These are phyloP conservation scores for Alcedo atthis DNA, from an alignment of 2,797 vertebrate genomes.

Conservation along the genomic window DNA sequence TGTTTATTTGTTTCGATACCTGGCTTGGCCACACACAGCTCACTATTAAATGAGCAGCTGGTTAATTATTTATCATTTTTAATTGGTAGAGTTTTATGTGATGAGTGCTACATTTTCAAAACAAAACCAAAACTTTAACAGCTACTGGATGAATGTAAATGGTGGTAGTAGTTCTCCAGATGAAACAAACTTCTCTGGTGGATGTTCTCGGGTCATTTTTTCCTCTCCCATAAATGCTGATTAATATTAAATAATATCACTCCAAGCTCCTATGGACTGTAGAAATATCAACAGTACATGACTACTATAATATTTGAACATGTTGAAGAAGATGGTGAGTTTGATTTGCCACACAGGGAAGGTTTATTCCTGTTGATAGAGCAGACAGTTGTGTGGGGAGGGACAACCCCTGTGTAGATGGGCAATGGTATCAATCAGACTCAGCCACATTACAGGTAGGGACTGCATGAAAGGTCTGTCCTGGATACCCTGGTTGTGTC, in stretches of 20 bases:
- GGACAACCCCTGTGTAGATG: accelerated
- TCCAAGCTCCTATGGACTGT: background rate
- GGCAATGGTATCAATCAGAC: background rate
- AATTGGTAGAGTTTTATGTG: background rate
- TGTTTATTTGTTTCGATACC: background rate
- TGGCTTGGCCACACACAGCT: background rate
- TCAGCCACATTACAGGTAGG: background rate
- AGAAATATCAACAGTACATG: background rate
- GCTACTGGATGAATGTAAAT: background rate
- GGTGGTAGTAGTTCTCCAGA: background rate
- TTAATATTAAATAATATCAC: background rate
- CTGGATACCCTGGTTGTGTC: background rate
- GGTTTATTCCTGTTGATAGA: background rate
- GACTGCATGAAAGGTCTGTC: background rate
- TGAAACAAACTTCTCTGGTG: background rate
- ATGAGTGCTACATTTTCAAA: background rate
- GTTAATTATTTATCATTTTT: background rate
- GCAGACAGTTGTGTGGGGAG: background rate
- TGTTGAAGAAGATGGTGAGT: background rate
- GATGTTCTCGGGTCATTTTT: background rate
- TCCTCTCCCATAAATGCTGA: background rate
- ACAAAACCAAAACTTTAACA: background rate
- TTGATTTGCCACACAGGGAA: background rate
- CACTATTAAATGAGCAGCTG: accelerated
- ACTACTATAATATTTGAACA: background rate